Conservation (phyloP, 1,140 invertebrate species). For the Macrotrachela quadricornifera region DNA sequence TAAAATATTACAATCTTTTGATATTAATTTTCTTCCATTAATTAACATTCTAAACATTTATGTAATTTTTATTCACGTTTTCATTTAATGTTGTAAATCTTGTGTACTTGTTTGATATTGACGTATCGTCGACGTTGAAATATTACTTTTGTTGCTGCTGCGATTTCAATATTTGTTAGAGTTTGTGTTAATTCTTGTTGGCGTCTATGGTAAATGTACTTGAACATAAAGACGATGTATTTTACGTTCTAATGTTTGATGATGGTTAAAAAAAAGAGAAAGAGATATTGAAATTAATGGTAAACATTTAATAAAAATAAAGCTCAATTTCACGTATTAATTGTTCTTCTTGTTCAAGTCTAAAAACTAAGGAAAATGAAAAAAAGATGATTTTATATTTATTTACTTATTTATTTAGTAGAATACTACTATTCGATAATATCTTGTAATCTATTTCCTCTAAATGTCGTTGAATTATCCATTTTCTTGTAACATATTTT, state of each 20-base stretch:
- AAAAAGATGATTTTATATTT: background rate
- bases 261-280: conserved; percentile 30
- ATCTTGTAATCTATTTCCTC: conserved; percentile 72
- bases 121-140: conserved; percentile 10
- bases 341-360: conserved; percentile 81
- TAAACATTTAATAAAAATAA: too few species aligned
- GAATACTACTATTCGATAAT: conserved; percentile 34
- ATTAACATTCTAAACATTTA: too few species aligned
- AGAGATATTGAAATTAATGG: too few species aligned
- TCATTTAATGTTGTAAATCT: too few species aligned
- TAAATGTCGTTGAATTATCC: conserved; percentile 72
- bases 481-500: conserved; percentile 88
- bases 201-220: conserved; percentile 66
- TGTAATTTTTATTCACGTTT: too few species aligned
- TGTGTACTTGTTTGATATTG: conserved; percentile 1
- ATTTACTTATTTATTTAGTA: background rate
- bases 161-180: conserved; percentile 59
- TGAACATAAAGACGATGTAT: conserved; percentile 55
- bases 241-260: conserved; percentile 72
- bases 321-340: conserved; percentile 63
- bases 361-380: conserved; percentile 12
- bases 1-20: too few species aligned
- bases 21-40: too few species aligned
- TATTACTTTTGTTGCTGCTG: conserved; percentile 73
- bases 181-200: conserved; percentile 53